Evolutionary conservation across 2,888 invertebrate genomes (phyloP).

Genomic region (Leptothorax acervorum): DNA sequence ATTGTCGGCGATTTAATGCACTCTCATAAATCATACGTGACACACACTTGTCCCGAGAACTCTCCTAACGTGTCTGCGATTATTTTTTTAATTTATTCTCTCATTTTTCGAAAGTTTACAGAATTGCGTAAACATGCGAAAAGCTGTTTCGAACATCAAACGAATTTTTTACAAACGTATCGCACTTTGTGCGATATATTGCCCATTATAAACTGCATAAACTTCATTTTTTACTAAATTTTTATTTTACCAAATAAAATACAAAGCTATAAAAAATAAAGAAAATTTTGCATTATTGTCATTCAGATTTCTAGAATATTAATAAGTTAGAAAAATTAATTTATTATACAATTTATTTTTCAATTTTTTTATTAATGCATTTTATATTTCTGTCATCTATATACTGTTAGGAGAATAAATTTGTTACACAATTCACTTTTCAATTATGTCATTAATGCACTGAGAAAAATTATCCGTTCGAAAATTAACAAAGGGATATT

Average conservation of each 20-base stretch:
- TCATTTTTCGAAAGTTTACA: not conserved
- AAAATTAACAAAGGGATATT: too few relatives aligned
- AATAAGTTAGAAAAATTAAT: not conserved
- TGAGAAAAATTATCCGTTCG: too few relatives aligned
- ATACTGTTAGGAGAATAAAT: not conserved
- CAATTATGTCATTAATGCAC: not conserved
- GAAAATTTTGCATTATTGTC: not conserved
- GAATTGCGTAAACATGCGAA: not conserved
- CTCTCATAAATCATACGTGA: slow-evolving; percentile 10
- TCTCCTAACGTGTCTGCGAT: not conserved
- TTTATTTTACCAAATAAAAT: not conserved
- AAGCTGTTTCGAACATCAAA: not conserved
- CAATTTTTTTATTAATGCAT: not conserved
- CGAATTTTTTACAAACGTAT: not conserved
- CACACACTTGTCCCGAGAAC: not conserved
- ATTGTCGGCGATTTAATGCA: slow-evolving; percentile 39
- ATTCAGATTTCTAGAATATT: not conserved
- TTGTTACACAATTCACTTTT: not conserved
- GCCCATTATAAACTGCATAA: not conserved
- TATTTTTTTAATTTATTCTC: not conserved
- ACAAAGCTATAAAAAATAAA: not conserved
- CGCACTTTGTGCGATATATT: not conserved
- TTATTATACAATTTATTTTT: not conserved
- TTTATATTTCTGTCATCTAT: not conserved
- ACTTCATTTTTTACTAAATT: not conserved